Evolutionary conservation across 1,140 invertebrate genomes (phyloP).

Genomic region (Penaeus japonicus): DNA sequence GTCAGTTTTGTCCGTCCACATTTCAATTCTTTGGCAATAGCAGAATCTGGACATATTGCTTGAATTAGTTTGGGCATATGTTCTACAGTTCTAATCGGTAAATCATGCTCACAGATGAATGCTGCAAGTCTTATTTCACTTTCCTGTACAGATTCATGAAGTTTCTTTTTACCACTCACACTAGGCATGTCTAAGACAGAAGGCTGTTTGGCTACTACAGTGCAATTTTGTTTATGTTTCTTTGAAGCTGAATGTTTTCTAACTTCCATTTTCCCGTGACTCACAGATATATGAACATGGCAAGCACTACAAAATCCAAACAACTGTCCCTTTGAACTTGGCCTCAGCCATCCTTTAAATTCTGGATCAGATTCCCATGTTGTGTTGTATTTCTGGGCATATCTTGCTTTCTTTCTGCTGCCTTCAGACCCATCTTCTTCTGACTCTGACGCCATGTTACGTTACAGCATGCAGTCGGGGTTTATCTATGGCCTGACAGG

Average conservation of each 20-base stretch:
- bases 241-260: constrained; percentile 22
- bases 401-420: constrained; percentile 15
- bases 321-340: not conserved
- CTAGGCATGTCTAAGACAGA: constrained; percentile 4
- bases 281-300: constrained; percentile 28
- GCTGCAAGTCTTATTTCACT: not conserved
- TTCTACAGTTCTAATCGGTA: constrained; percentile 11
- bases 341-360: constrained; percentile 14
- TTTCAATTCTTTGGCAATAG: not conserved
- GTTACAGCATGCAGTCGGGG: too few relatives aligned
- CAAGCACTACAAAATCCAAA: not conserved
- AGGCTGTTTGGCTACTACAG: not conserved
- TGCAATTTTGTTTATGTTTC: not conserved
- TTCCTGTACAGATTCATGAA: not conserved
- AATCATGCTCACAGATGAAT: constrained; percentile 19
- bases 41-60: constrained; percentile 19
- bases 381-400: not conserved
- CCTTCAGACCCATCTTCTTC: too few relatives aligned
- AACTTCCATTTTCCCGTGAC: not conserved
- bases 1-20: constrained; percentile 16
- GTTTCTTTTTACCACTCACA: not conserved
- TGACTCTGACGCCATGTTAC: too few relatives aligned
- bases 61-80: constrained; percentile 17
- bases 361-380: constrained; percentile 29
- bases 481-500: too few relatives aligned